phyloP scores from a whole-genome alignment of 2,113 vertebrate species.

The Aptenodytes patagonicus region DNA sequence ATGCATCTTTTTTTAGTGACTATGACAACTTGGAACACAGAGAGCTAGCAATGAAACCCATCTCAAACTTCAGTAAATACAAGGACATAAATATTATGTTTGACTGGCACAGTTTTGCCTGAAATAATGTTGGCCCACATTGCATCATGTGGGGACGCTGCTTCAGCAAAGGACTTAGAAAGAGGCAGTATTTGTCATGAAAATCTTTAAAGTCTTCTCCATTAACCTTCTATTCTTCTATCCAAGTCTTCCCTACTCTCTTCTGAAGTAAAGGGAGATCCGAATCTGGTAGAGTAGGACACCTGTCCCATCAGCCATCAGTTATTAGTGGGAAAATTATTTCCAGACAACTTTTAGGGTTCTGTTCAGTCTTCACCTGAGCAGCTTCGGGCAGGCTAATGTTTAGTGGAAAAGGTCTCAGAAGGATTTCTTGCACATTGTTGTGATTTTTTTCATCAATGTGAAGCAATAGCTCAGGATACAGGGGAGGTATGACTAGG shows the following conservation, averaged over 20 bases:
- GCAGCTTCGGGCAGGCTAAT: fast-evolving
- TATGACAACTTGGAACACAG: not conserved
- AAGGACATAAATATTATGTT: not conserved
- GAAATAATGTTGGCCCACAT: not conserved
- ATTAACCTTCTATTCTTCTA: not conserved
- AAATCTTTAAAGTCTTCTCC: not conserved
- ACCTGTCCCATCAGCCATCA: not conserved
- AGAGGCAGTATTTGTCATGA: not conserved
- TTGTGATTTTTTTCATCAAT: not conserved
- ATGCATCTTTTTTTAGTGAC: not conserved
- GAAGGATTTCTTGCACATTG: not conserved
- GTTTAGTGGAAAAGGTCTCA: not conserved
- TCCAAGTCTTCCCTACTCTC: not conserved
- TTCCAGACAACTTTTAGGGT: not conserved
- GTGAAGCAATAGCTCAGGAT: not conserved
- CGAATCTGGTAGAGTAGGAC: not conserved
- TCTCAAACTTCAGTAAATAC: not conserved
- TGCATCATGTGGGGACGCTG: not conserved
- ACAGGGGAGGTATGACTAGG: not conserved
- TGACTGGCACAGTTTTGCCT: not conserved
- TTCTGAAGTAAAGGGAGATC: not conserved
- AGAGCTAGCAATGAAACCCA: not conserved
- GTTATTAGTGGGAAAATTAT: not conserved
- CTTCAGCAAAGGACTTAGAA: not conserved
- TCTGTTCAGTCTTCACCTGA: not conserved